phyloP scores from a whole-genome alignment of 2,797 vertebrate species.

The Cercopithecus neglectus region DNA sequence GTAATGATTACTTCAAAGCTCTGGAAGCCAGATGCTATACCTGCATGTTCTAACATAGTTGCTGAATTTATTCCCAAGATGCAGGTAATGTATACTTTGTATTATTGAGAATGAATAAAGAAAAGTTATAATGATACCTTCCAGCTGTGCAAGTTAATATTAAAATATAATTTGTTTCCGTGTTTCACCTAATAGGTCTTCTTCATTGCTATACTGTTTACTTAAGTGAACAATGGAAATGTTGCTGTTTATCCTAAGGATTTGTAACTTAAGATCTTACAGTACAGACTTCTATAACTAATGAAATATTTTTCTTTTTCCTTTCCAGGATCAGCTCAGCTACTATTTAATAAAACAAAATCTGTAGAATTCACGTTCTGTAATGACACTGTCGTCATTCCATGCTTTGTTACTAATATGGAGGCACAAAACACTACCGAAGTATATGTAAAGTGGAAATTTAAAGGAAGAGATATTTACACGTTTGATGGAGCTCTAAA shows the following conservation, averaged over 20 bases:
- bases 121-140: constrained; percentile 17
- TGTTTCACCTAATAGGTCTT: constrained; percentile 17
- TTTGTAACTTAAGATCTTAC: neutral
- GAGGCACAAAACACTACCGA: neutral
- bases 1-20: constrained; percentile 35
- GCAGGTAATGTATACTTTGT: constrained; percentile 14
- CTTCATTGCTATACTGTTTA: neutral
- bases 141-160: neutral
- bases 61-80: constrained; percentile 45
- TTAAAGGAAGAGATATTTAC: constrained; percentile 66
- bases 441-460: constrained; percentile 81
- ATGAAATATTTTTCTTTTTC: constrained; percentile 67
- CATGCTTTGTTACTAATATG: constrained; percentile 81
- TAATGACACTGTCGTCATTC: constrained; percentile 79
- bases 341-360: constrained; percentile 56
- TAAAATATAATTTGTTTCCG: constrained; percentile 34
- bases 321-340: constrained; percentile 83
- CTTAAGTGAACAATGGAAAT: constrained; percentile 36
- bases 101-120: neutral
- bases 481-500: constrained; percentile 52
- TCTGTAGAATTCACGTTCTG: constrained; percentile 72
- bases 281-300: constrained; percentile 8
- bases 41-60: constrained; percentile 28
- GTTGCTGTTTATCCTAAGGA: constrained; percentile 9
- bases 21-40: neutral